Conservation (phyloP, 2,113 vertebrate species). For the Rhinolophus sinicus region DNA sequence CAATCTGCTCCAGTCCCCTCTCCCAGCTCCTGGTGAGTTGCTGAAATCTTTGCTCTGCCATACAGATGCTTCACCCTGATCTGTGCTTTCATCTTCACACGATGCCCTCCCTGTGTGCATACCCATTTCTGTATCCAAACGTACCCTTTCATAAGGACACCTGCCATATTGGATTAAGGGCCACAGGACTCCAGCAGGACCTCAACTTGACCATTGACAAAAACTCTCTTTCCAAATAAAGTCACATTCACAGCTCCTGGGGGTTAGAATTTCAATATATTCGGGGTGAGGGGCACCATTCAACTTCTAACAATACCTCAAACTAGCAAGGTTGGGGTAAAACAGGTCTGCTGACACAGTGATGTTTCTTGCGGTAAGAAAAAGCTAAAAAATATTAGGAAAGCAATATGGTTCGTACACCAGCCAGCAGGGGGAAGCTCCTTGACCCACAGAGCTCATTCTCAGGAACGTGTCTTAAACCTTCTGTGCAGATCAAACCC, state of each 20-base stretch:
- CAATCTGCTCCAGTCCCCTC: too few species aligned
- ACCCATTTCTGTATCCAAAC: neutral
- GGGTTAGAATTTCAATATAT: neutral
- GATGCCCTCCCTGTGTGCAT: accelerated
- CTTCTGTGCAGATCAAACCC: neutral
- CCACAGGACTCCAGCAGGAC: neutral
- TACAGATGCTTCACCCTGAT: accelerated
- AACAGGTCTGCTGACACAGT: neutral
- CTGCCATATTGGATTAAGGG: neutral
- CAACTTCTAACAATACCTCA: neutral
- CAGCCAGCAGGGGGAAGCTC: neutral
- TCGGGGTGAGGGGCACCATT: neutral
- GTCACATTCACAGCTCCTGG: neutral
- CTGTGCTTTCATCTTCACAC: neutral
- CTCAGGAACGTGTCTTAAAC: too few species aligned
- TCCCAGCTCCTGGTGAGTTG: neutral
- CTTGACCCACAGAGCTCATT: too few species aligned
- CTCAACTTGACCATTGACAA: neutral
- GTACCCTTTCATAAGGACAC: neutral
- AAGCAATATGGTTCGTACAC: neutral
- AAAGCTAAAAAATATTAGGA: neutral
- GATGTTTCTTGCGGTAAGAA: neutral
- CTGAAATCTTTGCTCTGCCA: neutral
- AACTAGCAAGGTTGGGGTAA: neutral
- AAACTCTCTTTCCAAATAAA: neutral